Percentiles rank a stretch among this genome's conserved stretches.
Conservation (phyloP, 2,797 vertebrate species). For the Karalla daura region DNA sequence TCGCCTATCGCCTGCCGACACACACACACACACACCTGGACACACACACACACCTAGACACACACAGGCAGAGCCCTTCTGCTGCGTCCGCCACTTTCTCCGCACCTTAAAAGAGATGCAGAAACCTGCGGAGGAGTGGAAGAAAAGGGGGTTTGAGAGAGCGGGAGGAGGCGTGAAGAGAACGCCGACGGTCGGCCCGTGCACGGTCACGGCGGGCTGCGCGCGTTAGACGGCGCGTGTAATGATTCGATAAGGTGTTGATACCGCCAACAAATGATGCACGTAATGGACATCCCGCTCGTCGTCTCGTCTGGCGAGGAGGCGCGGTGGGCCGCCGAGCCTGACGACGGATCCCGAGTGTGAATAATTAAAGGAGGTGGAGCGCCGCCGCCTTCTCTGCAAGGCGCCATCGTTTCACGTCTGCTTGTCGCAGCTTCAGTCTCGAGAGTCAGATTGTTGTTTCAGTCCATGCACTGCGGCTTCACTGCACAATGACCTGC, state of each 20-base stretch:
- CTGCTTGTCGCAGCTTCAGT: background rate
- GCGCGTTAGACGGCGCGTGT: conserved; percentile 22
- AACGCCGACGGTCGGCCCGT: background rate
- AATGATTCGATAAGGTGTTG: conserved; percentile 51
- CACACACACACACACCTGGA: conserved; percentile 10
- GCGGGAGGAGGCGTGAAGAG: conserved; percentile 28
- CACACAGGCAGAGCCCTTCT: conserved; percentile 48
- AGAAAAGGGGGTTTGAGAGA: conserved; percentile 8
- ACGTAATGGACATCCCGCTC: background rate
- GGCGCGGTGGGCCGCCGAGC: conserved; percentile 37
- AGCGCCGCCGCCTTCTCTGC: conserved; percentile 29
- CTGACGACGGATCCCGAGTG: conserved; percentile 42
- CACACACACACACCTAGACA: background rate
- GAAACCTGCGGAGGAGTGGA: background rate
- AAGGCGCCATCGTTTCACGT: background rate
- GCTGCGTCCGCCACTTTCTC: conserved; percentile 42
- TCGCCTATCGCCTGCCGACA: conserved; percentile 27
- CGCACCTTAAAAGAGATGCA: conserved; percentile 16
- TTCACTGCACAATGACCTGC: conserved; percentile 7
- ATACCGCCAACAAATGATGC: conserved; percentile 7
- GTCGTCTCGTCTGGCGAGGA: conserved; percentile 10
- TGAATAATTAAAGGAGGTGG: conserved; percentile 72
- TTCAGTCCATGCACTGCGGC: background rate
- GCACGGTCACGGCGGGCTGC: conserved; percentile 3
- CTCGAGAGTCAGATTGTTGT: background rate